Evolutionary conservation across 2,113 vertebrate species (phyloP).

Genomic region (Cephalopholis sonnerati): DNA sequence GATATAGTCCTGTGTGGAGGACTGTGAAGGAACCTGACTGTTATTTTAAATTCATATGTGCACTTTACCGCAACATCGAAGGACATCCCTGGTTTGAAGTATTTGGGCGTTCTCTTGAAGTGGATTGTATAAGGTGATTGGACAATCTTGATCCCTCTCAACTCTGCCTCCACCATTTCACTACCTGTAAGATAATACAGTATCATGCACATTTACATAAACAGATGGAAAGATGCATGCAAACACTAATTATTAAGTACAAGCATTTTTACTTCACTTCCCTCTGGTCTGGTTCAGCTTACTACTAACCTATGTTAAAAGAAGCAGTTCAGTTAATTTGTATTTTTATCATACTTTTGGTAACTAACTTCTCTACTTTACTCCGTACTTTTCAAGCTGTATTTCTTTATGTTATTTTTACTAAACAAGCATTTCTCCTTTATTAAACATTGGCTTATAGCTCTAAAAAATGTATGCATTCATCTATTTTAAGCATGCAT

Average conservation of each 20-base stretch:
- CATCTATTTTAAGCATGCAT: no score
- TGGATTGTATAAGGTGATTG: slow-evolving; percentile 89
- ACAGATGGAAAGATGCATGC: no score
- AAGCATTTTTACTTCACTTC: background rate
- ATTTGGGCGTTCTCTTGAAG: slow-evolving; percentile 90
- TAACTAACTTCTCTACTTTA: background rate
- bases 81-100: slow-evolving; percentile 92
- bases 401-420: no score
- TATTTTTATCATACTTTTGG: background rate
- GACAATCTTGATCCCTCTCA: slow-evolving; percentile 86
- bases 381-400: no score
- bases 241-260: background rate
- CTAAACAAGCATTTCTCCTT: no score
- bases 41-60: background rate
- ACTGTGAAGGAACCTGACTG: background rate
- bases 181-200: slow-evolving; percentile 82
- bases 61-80: slow-evolving; percentile 87
- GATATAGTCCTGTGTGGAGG: no score
- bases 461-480: no score
- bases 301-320: background rate
- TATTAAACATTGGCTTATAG: no score
- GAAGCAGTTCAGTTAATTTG: background rate
- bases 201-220: background rate
- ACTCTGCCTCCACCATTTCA: slow-evolving; percentile 90
- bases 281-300: background rate